phyloP scores from a whole-genome alignment of 1,140 invertebrate species.

The Antheraea pernyi region DNA sequence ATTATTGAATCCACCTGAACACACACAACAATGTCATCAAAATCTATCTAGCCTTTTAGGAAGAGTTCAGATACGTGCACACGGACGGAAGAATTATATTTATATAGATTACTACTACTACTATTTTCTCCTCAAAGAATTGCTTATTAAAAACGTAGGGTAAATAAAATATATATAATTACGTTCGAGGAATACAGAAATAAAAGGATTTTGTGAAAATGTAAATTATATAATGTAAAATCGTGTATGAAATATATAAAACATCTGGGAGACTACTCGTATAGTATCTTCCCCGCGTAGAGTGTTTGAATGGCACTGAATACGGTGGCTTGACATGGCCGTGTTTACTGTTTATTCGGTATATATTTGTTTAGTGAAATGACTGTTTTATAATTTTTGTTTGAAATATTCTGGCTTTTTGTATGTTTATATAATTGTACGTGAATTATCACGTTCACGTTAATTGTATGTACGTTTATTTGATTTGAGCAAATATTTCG shows the following conservation, averaged over 20 bases:
- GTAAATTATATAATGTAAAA: no score
- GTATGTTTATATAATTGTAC: not conserved
- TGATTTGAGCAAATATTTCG: not conserved
- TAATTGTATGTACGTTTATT: not conserved
- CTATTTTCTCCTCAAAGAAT: no score
- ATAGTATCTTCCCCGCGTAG: not conserved
- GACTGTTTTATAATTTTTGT: not conserved
- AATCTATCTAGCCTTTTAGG: no score
- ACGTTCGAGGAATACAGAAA: no score
- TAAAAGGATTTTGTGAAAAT: no score
- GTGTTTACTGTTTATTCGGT: not conserved
- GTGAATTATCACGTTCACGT: not conserved
- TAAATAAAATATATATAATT: no score
- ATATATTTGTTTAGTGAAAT: conserved; percentile 3
- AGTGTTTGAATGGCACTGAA: not conserved
- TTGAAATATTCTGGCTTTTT: not conserved
- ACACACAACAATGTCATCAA: no score
- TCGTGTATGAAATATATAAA: not conserved
- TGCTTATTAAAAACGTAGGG: no score
- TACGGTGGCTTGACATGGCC: not conserved
- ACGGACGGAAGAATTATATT: no score
- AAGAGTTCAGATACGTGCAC: no score
- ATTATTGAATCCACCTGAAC: no score
- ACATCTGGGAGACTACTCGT: not conserved
- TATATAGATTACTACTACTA: no score